These are phyloP conservation scores for Syngnathus rostellatus DNA, from an alignment of 2,797 vertebrate genomes.

Conservation along the genomic window DNA sequence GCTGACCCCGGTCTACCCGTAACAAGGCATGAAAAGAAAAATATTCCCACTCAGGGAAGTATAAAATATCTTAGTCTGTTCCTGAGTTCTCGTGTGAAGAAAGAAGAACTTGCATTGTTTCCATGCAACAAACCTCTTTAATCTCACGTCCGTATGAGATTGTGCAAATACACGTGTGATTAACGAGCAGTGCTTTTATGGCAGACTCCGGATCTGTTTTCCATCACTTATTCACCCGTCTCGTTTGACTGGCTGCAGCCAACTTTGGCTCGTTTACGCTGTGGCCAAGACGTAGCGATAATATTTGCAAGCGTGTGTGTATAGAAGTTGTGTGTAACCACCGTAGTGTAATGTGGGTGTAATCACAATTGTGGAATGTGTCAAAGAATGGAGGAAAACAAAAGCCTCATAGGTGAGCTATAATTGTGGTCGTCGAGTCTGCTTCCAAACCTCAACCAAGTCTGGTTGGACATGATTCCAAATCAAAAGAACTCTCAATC, in stretches of 20 bases:
- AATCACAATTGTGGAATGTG: constrained; percentile 6
- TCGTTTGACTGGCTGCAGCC: constrained; percentile 33
- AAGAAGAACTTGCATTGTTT: constrained; percentile 23
- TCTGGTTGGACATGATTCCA: neutral
- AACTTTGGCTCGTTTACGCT: constrained; percentile 30
- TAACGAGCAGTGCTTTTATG: constrained; percentile 35
- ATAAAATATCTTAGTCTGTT: constrained; percentile 21
- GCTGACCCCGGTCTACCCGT: constrained; percentile 10
- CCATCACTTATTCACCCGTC: constrained; percentile 21
- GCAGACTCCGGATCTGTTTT: constrained; percentile 31
- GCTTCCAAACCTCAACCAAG: neutral
- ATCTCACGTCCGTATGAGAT: constrained; percentile 36
- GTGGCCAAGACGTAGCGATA: constrained; percentile 10
- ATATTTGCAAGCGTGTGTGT: neutral
- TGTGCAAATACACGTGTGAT: constrained; percentile 51
- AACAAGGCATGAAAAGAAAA: constrained; percentile 6
- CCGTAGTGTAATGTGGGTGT: neutral
- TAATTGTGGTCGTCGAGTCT: neutral
- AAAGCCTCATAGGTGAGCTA: neutral
- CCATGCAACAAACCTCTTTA: constrained; percentile 24
- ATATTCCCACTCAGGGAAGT: constrained; percentile 15
- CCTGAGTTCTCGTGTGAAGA: constrained; percentile 13
- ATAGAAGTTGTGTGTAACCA: neutral
- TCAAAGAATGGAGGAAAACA: constrained; percentile 3
- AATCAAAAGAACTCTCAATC: neutral